These are phyloP conservation scores for Pygmarrhopalites habei DNA, from an alignment of 1,140 invertebrate species.

Conservation along the genomic window DNA sequence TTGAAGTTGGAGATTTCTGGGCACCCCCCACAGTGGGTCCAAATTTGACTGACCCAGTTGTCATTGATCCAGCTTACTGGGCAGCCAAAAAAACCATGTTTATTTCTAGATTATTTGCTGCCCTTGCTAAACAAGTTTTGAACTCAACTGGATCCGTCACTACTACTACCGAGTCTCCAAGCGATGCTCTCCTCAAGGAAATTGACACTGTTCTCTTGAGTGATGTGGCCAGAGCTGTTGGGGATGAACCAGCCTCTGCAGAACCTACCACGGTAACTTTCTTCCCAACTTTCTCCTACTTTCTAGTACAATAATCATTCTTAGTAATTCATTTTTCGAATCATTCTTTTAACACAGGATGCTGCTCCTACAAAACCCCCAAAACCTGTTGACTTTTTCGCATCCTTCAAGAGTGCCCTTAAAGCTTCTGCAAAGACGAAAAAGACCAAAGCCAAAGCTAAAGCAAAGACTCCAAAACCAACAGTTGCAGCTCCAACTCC, in stretches of 20 bases:
- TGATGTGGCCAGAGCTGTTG: neutral
- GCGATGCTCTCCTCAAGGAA: neutral
- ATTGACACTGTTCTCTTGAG: slow-evolving; percentile 4
- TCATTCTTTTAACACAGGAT: neutral
- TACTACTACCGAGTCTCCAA: neutral
- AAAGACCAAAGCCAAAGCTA: neutral
- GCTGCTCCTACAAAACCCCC: neutral
- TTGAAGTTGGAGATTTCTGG: slow-evolving; percentile 22
- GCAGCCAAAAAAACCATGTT: slow-evolving; percentile 34
- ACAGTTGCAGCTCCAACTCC: neutral
- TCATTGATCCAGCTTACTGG: slow-evolving; percentile 25
- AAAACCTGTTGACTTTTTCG: neutral
- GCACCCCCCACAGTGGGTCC: slow-evolving; percentile 12
- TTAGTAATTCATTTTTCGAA: neutral
- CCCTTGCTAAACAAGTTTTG: no score
- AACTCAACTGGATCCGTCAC: slow-evolving; percentile 4
- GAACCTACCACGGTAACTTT: no score
- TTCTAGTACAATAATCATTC: neutral
- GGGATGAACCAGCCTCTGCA: neutral
- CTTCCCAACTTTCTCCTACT: neutral
- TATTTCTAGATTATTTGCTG: slow-evolving; percentile 31
- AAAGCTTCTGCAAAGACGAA: neutral
- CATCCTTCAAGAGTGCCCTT: neutral
- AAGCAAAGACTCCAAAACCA: neutral
- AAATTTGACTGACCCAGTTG: slow-evolving; percentile 4